Percentiles rank a stretch among this genome's conserved stretches.
phyloP scores from a whole-genome alignment of 2,888 invertebrate genomes.

The Scrobipalpa costella region DNA sequence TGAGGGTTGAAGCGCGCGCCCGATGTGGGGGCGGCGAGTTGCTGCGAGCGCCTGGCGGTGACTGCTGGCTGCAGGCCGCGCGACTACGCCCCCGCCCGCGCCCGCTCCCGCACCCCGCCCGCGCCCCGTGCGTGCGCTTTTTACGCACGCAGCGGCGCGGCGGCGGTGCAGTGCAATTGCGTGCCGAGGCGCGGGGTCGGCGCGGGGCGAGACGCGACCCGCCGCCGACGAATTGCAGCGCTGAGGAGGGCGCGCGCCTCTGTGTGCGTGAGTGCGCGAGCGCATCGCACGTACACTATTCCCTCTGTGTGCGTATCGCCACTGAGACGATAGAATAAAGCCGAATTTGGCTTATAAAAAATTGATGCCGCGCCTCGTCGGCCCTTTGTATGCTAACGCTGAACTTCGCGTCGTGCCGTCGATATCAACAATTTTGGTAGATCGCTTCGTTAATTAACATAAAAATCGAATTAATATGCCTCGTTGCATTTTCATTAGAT shows the following conservation, averaged over 20 bases:
- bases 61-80: constrained; percentile 55
- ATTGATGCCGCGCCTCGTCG: constrained; percentile 62
- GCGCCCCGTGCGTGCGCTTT: constrained; percentile 73
- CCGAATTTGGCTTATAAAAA: constrained; percentile 73
- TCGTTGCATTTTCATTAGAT: constrained; percentile 48
- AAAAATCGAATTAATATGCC: constrained; percentile 58
- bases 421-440: constrained; percentile 58
- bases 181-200: constrained; percentile 64
- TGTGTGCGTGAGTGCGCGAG: constrained; percentile 64
- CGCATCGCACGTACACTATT: constrained; percentile 30
- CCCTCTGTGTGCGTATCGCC: constrained; percentile 29
- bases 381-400: constrained; percentile 72
- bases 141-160: constrained; percentile 74
- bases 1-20: constrained; percentile 59
- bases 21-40: constrained; percentile 76
- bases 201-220: constrained; percentile 54
- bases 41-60: constrained; percentile 72
- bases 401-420: constrained; percentile 64
- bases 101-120: constrained; percentile 56
- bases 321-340: constrained; percentile 64
- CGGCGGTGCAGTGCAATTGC: constrained; percentile 79
- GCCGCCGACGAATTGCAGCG: constrained; percentile 79
- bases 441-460: constrained; percentile 55
- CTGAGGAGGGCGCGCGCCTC: constrained; percentile 63
- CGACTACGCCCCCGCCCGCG: constrained; percentile 57